A percentile compares a stretch with the other conserved stretches of the same genome.
These are phyloP conservation scores for Falco punctatus DNA, from an alignment of 2,113 vertebrate genomes.

Conservation along the genomic window DNA sequence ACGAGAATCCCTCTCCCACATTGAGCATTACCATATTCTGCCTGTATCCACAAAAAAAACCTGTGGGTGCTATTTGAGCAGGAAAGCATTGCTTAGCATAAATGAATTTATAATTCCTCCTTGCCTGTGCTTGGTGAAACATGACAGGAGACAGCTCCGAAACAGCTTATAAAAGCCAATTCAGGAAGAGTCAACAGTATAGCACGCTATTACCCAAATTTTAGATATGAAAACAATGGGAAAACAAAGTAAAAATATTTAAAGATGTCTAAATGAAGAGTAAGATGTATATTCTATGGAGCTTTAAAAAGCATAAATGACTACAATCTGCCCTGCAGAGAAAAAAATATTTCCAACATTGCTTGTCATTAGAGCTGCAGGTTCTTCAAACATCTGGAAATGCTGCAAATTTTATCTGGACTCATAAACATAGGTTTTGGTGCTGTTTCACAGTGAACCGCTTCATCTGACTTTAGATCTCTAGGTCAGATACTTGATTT, in stretches of 20 bases:
- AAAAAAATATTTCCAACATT: background rate
- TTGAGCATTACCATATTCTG: conserved; percentile 41
- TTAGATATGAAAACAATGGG: background rate
- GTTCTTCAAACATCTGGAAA: background rate
- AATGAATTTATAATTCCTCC: conserved; percentile 57
- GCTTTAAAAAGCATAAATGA: background rate
- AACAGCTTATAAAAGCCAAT: conserved; percentile 30
- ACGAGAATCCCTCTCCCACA: conserved; percentile 10
- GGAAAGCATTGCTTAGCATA: conserved; percentile 58
- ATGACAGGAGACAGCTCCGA: conserved; percentile 25
- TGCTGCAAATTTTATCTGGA: background rate
- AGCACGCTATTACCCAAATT: background rate
- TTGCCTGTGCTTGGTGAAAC: conserved; percentile 22
- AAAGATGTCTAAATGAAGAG: background rate
- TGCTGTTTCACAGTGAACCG: background rate
- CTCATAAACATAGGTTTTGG: background rate
- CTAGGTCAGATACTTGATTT: background rate
- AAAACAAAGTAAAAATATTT: conserved; percentile 38
- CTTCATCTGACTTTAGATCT: background rate
- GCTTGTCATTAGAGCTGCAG: background rate
- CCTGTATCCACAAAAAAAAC: background rate
- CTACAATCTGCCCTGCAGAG: background rate
- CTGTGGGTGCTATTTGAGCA: conserved; percentile 34
- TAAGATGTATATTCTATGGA: background rate
- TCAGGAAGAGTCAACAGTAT: background rate